Conservation (phyloP, 2,888 invertebrate species). For the Emmelina monodactyla region DNA sequence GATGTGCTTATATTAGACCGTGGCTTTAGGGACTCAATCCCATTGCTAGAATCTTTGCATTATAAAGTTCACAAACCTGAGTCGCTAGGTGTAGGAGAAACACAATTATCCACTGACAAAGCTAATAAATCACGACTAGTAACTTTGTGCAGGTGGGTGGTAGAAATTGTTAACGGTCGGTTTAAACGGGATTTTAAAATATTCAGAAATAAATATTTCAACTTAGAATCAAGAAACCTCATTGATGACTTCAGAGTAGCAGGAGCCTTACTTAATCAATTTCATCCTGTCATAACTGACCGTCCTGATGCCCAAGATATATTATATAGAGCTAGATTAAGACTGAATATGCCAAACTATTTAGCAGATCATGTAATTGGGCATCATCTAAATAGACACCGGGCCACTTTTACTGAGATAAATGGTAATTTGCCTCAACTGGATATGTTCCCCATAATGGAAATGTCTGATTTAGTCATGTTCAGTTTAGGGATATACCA, state of each 20-base stretch:
- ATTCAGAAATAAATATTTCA: constrained; percentile 12
- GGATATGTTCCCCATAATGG: constrained; percentile 5
- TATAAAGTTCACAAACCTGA: constrained; percentile 2
- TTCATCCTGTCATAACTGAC: constrained; percentile 7
- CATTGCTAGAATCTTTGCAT: constrained; percentile 1
- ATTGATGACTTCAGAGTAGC: constrained; percentile 13
- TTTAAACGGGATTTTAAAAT: constrained; percentile 8
- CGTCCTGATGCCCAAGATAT: constrained; percentile 7
- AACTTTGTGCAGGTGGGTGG: constrained; percentile 10
- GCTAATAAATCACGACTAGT: constrained; percentile 3
- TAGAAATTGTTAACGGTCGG: constrained; percentile 6
- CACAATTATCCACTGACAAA: constrained; percentile 1
- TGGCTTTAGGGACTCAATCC: constrained; percentile 5
- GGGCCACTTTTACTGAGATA: constrained; percentile 4
- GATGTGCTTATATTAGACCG: constrained; percentile 8
- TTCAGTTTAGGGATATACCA: constrained; percentile 7
- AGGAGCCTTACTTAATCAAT: constrained; percentile 10
- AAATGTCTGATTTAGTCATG: constrained; percentile 4
- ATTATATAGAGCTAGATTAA: constrained; percentile 2
- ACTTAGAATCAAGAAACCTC: constrained; percentile 3
- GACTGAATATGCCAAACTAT: constrained; percentile 3
- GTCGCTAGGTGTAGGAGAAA: neutral
- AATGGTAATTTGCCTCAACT: constrained; percentile 2
- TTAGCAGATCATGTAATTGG: constrained; percentile 4
- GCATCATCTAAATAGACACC: constrained; percentile 6